Evolutionary conservation across 2,797 vertebrate genomes (phyloP), one percentile per base, ranked within the genome.

Genomic region (Schizopygopsis pylzovi): DNA sequence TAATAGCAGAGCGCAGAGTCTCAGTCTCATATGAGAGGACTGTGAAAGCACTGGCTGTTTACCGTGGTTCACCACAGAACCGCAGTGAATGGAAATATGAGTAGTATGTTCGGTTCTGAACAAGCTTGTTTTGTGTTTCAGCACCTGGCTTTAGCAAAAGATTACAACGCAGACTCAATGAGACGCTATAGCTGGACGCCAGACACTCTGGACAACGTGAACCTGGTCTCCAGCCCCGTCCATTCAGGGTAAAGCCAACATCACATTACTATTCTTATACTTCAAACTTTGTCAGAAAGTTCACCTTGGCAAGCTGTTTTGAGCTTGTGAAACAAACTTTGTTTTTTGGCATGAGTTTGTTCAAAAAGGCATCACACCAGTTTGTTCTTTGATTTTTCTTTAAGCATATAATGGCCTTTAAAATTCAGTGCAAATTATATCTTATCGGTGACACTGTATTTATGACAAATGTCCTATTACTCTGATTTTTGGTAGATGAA

Each of bases 171-270:
- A 6, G 97, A 99, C 89, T 98, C 98, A 49, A 94, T 98, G 91
- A 96, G 97, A 91, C 97, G 98, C 85, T 99, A 98, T 84, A 99
- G 98, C 94, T 99, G 98, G 98, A 96, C 97, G 6, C 92, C 96
- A 61, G 98, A 99, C 59, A 96, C 97, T 2, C 91, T 98, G 91
- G 98, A 99, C 91, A 99, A 99, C 70, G 97, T 99, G 87, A 98
- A 99, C 93, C 95, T 99, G 13, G 97, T 98, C 87, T 98, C 98
- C 4, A 99, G 98, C 67, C 98, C 98, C 8, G 92, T 99, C 87
- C 98, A 99, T 94, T 99, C 98, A 6, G 98, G 98, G 98, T 99
- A 94, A 96, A 97, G 61, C 78, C 56, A 81, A 28, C 61, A 41
- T 81, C 63, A n/a, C 7, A 45, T 67, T 28, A 47, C 43, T 45